Conservation (phyloP, 2,888 invertebrate genomes). For the Eupithecia exiguata region DNA sequence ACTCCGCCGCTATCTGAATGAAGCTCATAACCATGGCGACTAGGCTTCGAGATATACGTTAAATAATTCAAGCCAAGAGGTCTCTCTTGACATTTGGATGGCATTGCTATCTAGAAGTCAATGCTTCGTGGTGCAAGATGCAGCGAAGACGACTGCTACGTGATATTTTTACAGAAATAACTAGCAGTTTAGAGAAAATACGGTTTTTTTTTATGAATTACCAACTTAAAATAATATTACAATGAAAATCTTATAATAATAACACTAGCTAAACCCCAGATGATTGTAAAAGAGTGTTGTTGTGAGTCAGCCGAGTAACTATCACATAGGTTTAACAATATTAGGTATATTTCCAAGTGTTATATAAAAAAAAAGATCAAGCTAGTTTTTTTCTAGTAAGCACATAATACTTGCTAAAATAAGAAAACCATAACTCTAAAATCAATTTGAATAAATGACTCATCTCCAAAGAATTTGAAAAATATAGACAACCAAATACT, state of each 20-base stretch:
- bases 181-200: slow-evolving; percentile 27
- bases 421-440: neutral
- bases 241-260: too few relatives aligned
- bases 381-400: neutral
- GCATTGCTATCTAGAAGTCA: slow-evolving; percentile 59
- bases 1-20: slow-evolving; percentile 4
- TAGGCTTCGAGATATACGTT: slow-evolving; percentile 6
- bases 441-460: neutral
- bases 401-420: neutral
- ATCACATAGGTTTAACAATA: too few relatives aligned
- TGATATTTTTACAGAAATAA: slow-evolving; percentile 51
- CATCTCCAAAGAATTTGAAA: neutral
- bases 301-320: too few relatives aligned
- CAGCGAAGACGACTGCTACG: slow-evolving; percentile 47
- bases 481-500: neutral
- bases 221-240: too few relatives aligned
- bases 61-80: slow-evolving; percentile 23
- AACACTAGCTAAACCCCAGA: too few relatives aligned
- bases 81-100: slow-evolving; percentile 55
- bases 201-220: too few relatives aligned
- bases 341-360: too few relatives aligned
- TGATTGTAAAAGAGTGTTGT: too few relatives aligned
- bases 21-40: neutral
- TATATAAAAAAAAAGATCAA: too few relatives aligned
- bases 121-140: slow-evolving; percentile 48